These are phyloP conservation scores for Mustela nigripes DNA, from an alignment of 2,113 vertebrate species.

Conservation along the genomic window DNA sequence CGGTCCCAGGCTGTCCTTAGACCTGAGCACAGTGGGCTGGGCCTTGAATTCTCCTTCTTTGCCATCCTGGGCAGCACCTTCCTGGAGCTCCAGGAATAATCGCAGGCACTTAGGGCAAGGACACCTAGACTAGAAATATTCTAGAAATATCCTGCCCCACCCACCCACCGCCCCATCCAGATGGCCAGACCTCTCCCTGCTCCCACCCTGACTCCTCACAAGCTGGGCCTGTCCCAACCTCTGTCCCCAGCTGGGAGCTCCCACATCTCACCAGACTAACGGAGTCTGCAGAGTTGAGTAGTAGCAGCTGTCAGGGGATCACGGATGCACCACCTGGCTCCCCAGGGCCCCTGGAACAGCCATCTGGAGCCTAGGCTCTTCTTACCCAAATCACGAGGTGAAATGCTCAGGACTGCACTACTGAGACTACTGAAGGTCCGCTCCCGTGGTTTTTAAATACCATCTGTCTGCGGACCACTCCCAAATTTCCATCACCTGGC, in stretches of 20 bases:
- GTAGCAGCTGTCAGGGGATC: background rate
- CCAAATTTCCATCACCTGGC: background rate
- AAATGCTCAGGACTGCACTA: background rate
- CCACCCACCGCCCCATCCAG: background rate
- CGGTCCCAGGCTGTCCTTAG: background rate
- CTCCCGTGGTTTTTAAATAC: background rate
- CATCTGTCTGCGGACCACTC: conserved; percentile 32
- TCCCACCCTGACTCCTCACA: background rate
- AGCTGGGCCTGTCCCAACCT: background rate
- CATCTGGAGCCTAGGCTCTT: background rate
- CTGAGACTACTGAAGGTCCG: background rate
- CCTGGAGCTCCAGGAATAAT: background rate
- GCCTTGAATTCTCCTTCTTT: background rate
- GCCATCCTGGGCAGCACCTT: too few relatives aligned
- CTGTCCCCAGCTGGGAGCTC: background rate
- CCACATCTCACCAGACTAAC: background rate
- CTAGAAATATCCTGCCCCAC: background rate
- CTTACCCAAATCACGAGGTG: background rate
- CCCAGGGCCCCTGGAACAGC: background rate
- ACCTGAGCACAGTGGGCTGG: background rate
- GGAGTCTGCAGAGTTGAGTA: background rate
- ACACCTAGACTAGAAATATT: background rate
- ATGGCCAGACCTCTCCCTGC: background rate
- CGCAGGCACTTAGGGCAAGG: too few relatives aligned
- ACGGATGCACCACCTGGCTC: background rate